phyloP scores from a whole-genome alignment of 2,888 invertebrate genomes.

The Cataglyphis livida region DNA sequence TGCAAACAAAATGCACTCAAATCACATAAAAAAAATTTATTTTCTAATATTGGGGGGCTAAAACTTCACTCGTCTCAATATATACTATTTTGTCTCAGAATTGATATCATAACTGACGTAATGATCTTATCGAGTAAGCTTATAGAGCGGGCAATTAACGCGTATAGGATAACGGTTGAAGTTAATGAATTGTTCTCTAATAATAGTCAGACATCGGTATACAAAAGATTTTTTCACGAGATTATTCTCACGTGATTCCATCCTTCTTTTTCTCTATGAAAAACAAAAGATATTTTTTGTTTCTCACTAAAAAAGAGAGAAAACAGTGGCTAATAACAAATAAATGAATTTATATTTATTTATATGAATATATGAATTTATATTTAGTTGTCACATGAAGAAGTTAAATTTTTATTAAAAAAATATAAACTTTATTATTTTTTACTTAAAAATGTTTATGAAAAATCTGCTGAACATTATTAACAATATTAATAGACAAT shows the following conservation, averaged over 20 bases:
- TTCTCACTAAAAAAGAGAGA: background rate
- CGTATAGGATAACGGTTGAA: background rate
- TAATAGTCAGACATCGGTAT: background rate
- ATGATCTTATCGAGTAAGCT: background rate
- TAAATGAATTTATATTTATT: background rate
- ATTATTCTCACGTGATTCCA: no score
- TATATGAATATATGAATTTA: no score
- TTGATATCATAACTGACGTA: background rate
- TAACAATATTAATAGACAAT: background rate
- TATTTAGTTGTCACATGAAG: background rate
- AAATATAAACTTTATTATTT: background rate
- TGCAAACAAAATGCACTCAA: no score
- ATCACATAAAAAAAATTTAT: no score
- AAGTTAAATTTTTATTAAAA: conserved; percentile 7
- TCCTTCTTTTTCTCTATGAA: no score
- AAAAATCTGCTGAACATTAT: background rate
- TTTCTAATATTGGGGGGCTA: no score
- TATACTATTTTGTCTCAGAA: conserved; percentile 11
- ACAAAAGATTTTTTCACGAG: background rate
- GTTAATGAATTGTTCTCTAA: background rate
- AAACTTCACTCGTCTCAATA: no score
- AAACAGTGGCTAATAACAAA: background rate
- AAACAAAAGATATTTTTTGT: background rate
- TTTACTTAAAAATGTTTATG: background rate
- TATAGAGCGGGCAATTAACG: background rate